Evolutionary conservation across 1,140 invertebrate species (phyloP).

Genomic region (Araneus ventricosus): DNA sequence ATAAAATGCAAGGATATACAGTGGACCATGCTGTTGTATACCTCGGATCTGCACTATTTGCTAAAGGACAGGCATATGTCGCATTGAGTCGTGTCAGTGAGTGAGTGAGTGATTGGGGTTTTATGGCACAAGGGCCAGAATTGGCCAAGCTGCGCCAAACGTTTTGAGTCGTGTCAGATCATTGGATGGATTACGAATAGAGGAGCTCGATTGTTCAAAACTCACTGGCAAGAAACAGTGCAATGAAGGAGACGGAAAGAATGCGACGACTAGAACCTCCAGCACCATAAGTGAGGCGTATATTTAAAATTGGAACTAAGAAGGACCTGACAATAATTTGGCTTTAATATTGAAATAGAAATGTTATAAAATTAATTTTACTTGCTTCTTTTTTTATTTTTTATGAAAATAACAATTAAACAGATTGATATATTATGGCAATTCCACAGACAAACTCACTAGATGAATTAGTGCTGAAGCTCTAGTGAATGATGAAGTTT

Average conservation of each 20-base stretch:
- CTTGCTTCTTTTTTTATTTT: neutral
- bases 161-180: neutral
- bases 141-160: too few relatives aligned
- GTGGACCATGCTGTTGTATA: neutral
- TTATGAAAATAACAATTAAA: neutral
- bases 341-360: neutral
- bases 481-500: constrained; percentile 31
- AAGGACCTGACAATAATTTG: neutral
- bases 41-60: neutral
- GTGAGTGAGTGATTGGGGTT: too few relatives aligned
- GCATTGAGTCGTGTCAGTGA: neutral
- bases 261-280: neutral
- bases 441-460: neutral
- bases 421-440: too few relatives aligned
- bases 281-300: neutral
- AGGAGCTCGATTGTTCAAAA: neutral
- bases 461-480: neutral
- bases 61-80: neutral
- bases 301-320: too few relatives aligned
- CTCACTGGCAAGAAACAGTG: neutral
- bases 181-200: neutral
- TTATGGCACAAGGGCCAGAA: too few relatives aligned
- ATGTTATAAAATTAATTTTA: neutral
- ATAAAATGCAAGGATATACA: neutral
- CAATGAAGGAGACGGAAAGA: neutral